Percentiles rank a stretch among this genome's conserved stretches.
Conservation (phyloP, 2,888 invertebrate genomes). For the Ophioninae sp. region DNA sequence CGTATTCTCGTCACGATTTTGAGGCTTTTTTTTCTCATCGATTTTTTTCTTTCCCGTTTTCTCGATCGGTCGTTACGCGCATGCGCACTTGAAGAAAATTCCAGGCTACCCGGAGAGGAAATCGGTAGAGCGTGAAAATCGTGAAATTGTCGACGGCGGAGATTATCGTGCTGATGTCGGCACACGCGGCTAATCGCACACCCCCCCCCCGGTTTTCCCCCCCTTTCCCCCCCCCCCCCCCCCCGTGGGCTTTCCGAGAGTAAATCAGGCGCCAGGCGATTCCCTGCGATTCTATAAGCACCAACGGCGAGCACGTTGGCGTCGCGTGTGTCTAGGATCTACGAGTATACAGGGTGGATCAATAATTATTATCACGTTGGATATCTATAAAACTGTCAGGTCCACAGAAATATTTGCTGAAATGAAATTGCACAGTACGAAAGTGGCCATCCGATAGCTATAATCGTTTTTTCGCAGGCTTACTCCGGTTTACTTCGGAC, state of each 20-base stretch:
- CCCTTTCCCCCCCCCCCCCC: constrained; percentile 32
- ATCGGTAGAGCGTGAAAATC: constrained; percentile 60
- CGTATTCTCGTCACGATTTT: constrained; percentile 50
- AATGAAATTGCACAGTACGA: no score
- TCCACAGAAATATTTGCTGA: no score
- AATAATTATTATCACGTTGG: no score
- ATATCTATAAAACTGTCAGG: no score
- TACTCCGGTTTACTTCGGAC: no score
- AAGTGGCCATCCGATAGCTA: no score
- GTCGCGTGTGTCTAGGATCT: constrained; percentile 53
- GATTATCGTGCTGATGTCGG: constrained; percentile 62
- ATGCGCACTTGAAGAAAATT: constrained; percentile 45
- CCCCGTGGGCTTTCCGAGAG: constrained; percentile 26
- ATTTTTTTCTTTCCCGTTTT: constrained; percentile 8
- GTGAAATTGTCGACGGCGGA: constrained; percentile 63
- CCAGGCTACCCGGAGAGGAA: constrained; percentile 26
- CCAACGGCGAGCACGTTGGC: constrained; percentile 47
- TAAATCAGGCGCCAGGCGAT: constrained; percentile 53
- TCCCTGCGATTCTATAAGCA: constrained; percentile 45
- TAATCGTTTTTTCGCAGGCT: no score
- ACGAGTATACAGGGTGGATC: not conserved
- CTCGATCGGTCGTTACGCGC: constrained; percentile 19
- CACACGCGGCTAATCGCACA: constrained; percentile 61
- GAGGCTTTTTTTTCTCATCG: constrained; percentile 4
- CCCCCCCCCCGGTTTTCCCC: constrained; percentile 44